phyloP scores from a whole-genome alignment of 64 coral and sea anemone species.

The Acropora yongei region DNA sequence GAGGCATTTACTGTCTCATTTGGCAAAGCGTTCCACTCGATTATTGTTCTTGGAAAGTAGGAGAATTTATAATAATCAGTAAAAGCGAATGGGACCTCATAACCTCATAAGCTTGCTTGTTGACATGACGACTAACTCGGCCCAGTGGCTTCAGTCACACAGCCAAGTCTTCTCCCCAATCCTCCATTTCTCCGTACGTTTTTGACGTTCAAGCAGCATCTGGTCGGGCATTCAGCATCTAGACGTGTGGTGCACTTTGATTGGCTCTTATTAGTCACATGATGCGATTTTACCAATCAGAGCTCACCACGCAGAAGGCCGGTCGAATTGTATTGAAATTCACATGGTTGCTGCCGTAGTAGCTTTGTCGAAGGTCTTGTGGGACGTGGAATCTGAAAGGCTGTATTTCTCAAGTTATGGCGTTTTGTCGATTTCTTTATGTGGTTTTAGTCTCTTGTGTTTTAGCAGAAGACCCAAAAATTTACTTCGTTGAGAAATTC shows the following conservation, averaged over 20 bases:
- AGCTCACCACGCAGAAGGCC: constrained; percentile 99
- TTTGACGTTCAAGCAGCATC: not conserved
- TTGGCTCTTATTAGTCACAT: constrained; percentile 73
- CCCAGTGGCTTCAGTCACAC: too few species aligned
- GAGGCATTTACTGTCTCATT: too few species aligned
- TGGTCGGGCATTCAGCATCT: not conserved
- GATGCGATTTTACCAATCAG: constrained; percentile 75
- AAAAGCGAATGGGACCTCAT: too few species aligned
- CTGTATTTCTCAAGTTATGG: constrained; percentile 71
- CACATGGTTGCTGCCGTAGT: constrained; percentile 87
- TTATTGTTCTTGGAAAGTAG: too few species aligned
- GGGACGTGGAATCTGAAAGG: constrained; percentile 24
- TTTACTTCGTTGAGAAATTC: constrained; percentile 95
- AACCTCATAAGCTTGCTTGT: too few species aligned
- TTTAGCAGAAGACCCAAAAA: constrained; percentile 70
- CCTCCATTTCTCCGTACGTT: too few species aligned
- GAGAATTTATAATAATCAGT: too few species aligned
- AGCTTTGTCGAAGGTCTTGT: constrained; percentile 19
- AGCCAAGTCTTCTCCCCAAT: not conserved
- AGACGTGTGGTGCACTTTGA: constrained; percentile 94
- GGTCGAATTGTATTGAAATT: constrained; percentile 70
- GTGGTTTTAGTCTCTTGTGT: constrained; percentile 73
- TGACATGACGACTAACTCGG: too few species aligned
- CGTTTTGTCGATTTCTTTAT: constrained; percentile 53
- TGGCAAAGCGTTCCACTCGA: too few species aligned